Evolutionary conservation across 2,113 vertebrate species (phyloP).

Genomic region (Nyctibius bracteatus): DNA sequence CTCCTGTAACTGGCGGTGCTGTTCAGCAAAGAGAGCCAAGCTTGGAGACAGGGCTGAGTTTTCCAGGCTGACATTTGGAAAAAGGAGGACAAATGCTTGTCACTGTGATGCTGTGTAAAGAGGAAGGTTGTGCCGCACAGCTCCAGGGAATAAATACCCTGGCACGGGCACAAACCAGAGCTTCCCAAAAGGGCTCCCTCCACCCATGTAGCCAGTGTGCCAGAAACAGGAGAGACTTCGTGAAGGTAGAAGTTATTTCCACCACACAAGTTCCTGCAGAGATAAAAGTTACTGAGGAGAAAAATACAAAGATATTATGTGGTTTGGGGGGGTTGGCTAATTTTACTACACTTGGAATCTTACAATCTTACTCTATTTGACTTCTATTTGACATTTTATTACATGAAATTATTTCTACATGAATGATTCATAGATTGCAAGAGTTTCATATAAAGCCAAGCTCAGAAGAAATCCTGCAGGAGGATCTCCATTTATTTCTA

Average conservation of each 20-base stretch:
- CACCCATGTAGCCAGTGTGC: background rate
- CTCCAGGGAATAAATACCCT: background rate
- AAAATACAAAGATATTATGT: background rate
- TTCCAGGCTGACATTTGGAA: background rate
- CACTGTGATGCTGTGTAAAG: background rate
- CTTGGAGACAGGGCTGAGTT: background rate
- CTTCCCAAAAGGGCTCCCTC: background rate
- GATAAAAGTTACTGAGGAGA: background rate
- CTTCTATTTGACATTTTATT: background rate
- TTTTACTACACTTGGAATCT: background rate
- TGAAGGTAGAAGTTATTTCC: background rate
- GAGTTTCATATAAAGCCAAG: background rate
- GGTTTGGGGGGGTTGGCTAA: fast-evolving
- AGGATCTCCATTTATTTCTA: background rate
- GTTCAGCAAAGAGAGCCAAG: background rate
- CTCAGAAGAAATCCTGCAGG: background rate
- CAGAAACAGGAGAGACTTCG: background rate
- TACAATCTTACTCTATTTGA: background rate
- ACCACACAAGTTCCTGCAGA: background rate
- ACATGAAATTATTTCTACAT: background rate
- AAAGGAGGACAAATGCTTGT: background rate
- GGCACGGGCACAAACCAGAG: background rate
- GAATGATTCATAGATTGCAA: background rate
- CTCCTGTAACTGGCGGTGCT: background rate
- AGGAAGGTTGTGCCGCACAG: background rate